Evolutionary conservation across 2,888 invertebrate species (phyloP).

Genomic region (Entomobrya multifasciata): DNA sequence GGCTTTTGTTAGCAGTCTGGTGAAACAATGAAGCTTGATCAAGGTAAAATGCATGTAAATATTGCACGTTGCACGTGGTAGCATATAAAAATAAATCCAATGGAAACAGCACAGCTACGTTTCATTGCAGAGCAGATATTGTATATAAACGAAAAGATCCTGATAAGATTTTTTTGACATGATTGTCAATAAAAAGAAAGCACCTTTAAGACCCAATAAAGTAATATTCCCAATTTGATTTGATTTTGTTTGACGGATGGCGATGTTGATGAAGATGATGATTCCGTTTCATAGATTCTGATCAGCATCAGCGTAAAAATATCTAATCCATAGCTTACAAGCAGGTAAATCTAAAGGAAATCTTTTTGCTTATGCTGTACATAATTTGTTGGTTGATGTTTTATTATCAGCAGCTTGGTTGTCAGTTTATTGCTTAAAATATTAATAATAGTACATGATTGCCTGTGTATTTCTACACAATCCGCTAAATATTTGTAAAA

Average conservation of each 20-base stretch:
- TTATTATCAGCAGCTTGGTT: constrained; percentile 36
- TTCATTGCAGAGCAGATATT: too few species aligned
- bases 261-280: constrained; percentile 31
- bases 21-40: constrained; percentile 28
- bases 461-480: background rate
- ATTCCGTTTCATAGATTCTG: constrained; percentile 17
- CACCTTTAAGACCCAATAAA: constrained; percentile 45
- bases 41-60: constrained; percentile 25
- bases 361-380: constrained; percentile 14
- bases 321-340: background rate
- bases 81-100: too few species aligned
- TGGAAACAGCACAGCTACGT: too few species aligned
- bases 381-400: constrained; percentile 22
- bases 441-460: constrained; percentile 1
- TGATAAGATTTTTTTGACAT: constrained; percentile 44
- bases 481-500: background rate
- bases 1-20: background rate
- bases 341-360: background rate
- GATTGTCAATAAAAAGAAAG: constrained; percentile 41
- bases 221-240: constrained; percentile 50
- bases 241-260: constrained; percentile 66
- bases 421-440: constrained; percentile 47
- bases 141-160: too few species aligned
- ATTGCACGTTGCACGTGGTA: constrained; percentile 28
- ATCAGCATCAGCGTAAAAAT: background rate